Conservation (phyloP, 2,113 vertebrate genomes). For the Platanista minor region DNA sequence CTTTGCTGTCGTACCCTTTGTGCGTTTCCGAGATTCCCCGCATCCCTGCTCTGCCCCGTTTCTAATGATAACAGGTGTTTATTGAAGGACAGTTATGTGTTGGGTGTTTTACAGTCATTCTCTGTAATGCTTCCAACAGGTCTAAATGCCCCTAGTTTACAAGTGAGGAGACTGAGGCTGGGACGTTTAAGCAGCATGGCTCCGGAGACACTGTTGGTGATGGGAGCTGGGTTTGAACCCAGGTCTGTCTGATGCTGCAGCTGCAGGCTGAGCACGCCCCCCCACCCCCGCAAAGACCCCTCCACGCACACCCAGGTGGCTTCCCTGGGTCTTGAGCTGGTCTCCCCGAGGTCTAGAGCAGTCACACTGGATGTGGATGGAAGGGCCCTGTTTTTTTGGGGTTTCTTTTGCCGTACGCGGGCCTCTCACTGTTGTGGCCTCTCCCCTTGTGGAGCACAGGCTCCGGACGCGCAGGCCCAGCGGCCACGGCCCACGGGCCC, state of each 20-base stretch:
- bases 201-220: too few relatives aligned
- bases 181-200: not conserved
- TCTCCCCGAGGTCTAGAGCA: fast-evolving
- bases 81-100: fast-evolving
- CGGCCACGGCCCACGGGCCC: too few relatives aligned
- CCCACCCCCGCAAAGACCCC: too few relatives aligned
- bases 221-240: fast-evolving
- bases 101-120: not conserved
- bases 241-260: not conserved
- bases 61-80: not conserved
- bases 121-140: not conserved
- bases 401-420: too few relatives aligned
- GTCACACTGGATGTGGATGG: not conserved
- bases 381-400: not conserved
- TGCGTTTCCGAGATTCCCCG: fast-evolving
- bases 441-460: too few relatives aligned
- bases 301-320: too few relatives aligned
- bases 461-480: too few relatives aligned
- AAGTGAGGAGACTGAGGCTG: not conserved
- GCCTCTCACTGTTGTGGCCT: too few relatives aligned
- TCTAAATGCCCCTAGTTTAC: not conserved
- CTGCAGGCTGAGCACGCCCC: too few relatives aligned
- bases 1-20: not conserved
- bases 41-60: too few relatives aligned
- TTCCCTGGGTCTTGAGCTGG: not conserved